Evolutionary conservation across 2,113 vertebrate species (phyloP), one percentile per base, ranked within the genome.

Genomic region (Erythrocercus mccallii): DNA sequence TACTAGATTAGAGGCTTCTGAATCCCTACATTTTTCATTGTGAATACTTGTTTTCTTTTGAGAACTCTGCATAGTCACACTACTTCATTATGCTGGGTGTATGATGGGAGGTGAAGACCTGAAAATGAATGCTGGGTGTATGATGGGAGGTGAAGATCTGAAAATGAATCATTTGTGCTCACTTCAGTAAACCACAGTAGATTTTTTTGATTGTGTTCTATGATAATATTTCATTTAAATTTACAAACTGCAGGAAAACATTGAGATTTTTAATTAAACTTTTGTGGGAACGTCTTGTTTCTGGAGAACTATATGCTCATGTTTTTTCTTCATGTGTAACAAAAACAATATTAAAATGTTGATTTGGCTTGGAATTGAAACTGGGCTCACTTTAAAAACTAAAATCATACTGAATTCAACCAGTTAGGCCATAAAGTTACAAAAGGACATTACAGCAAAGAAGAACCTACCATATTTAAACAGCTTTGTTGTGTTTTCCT

Each of bases 161-260:
- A 88, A 94, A 93, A 95, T 95, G 2, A 94, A 89, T 90, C 51
- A 89, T 91, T 91, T 81, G 44, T 61, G 35, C 47, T 86, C 61
- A 84, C 40, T 91, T 95, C 65, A 87, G 33, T 60, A 84, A 78
- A 64, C 4, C 44, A 48, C 78, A 84, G 40, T 38, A 18, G 8
- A 61, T 58, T 66, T 70, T 90, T 95, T 81, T 90, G 10, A 86
- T 86, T 84, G 13, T 88, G 61, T 38, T 62, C 56, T 60, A 68
- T 15, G 72, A 94, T 74, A 95, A 60, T 27, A 37, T 86, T 86
- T 92, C 48, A 57, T 81, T 87, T 89, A 57, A 25, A 51, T 81
- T 84, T 79, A 31, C 79, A 92, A 97, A 27, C 44, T 85, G 50
- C 44, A 79, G 53, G 70, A 91, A 78, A 92, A 74, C 4, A 2